Conservation (phyloP, 2,113 vertebrate genomes). For the Psophia crepitans region DNA sequence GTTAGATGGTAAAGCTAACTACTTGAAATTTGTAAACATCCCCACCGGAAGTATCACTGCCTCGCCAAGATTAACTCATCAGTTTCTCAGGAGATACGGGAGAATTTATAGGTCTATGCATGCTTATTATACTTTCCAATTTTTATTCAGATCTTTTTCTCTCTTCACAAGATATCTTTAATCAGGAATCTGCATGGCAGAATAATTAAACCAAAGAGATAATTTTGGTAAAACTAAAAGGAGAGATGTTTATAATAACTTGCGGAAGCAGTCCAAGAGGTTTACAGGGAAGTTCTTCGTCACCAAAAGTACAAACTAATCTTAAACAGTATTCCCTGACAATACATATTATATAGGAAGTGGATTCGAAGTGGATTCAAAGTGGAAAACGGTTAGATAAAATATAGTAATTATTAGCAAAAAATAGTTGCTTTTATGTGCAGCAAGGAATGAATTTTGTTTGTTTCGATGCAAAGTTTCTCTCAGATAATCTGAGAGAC, state of each 20-base stretch:
- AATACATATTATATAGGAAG: not conserved
- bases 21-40: not conserved
- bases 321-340: not conserved
- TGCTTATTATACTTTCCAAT: not conserved
- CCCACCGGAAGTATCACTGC: not conserved
- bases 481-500: not conserved
- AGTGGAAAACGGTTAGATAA: not conserved
- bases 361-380: not conserved
- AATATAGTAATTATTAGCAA: not conserved
- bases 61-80: not conserved
- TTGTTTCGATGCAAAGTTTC: not conserved
- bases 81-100: not conserved
- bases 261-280: not conserved
- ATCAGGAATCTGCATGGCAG: not conserved
- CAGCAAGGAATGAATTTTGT: not conserved
- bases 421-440: not conserved
- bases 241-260: not conserved
- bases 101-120: not conserved
- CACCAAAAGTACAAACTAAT: not conserved
- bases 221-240: not conserved
- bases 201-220: not conserved
- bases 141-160: not conserved
- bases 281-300: not conserved
- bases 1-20: not conserved
- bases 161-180: not conserved